Percentiles rank a stretch among this genome's conserved stretches.
These are phyloP conservation scores for Podabrus alpinus DNA, from an alignment of 2,888 invertebrate species.

Conservation along the genomic window DNA sequence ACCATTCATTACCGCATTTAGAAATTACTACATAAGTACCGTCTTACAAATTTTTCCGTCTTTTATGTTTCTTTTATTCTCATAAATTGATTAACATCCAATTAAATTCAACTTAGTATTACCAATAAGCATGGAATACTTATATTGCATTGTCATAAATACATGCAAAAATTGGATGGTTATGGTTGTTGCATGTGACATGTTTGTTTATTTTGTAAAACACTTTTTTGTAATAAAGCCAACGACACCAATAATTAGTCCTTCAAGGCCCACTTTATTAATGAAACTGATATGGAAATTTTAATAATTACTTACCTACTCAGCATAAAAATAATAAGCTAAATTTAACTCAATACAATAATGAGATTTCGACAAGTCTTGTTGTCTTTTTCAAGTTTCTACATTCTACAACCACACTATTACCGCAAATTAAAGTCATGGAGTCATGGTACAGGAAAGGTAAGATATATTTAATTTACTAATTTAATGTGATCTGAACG, in stretches of 20 bases:
- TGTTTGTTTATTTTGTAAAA: background rate
- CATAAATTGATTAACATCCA: too few relatives aligned
- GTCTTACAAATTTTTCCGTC: background rate
- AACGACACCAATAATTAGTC: background rate
- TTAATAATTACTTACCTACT: background rate
- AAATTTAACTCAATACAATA: background rate
- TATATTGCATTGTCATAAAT: background rate
- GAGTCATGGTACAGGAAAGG: too few relatives aligned
- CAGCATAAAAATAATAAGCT: background rate
- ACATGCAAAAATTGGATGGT: background rate
- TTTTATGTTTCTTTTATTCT: too few relatives aligned
- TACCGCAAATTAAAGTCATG: background rate
- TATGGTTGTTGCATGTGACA: background rate
- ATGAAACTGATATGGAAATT: background rate
- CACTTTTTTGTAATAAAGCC: background rate
- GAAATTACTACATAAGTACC: background rate
- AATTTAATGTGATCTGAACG: too few relatives aligned
- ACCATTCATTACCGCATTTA: background rate
- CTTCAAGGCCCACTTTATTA: background rate
- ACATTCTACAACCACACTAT: background rate
- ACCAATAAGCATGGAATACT: too few relatives aligned
- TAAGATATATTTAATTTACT: too few relatives aligned
- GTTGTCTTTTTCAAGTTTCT: background rate
- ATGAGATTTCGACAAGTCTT: background rate
- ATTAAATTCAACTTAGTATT: too few relatives aligned